Percentiles rank a stretch among this genome's conserved stretches.
Conservation (phyloP, 2,113 vertebrate genomes). For the Todiramphus saurophagus region DNA sequence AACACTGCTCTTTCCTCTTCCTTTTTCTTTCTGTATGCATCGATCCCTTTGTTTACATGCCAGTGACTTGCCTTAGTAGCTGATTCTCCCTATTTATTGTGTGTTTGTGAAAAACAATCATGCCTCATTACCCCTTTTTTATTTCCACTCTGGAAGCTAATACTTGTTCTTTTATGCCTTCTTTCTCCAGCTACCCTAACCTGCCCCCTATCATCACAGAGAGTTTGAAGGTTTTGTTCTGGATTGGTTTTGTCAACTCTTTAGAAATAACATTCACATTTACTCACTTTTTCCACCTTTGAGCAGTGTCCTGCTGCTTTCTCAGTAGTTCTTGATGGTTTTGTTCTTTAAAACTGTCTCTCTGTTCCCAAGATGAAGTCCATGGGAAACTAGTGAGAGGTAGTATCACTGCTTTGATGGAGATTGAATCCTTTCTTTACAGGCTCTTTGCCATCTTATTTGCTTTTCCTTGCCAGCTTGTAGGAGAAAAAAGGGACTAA, state of each 20-base stretch:
- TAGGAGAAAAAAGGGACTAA: background rate
- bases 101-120: background rate
- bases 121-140: background rate
- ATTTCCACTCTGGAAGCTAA: background rate
- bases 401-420: background rate
- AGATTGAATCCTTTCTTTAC: background rate
- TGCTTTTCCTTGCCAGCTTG: background rate
- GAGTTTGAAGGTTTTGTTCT: background rate
- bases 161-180: background rate
- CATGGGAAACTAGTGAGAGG: background rate
- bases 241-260: background rate
- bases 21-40: background rate
- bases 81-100: background rate
- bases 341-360: background rate
- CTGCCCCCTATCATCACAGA: fast-evolving
- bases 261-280: background rate
- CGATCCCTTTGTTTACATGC: background rate
- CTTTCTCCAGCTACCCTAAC: fast-evolving
- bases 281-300: background rate
- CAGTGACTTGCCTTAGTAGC: background rate
- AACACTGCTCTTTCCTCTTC: background rate
- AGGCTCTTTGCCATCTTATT: background rate
- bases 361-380: background rate
- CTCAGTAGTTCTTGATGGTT: background rate
- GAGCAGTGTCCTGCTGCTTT: background rate